Evolutionary conservation across 2,888 invertebrate species (phyloP), one percentile per base, ranked within the genome.

Genomic region (Ectemnius cavifrons): DNA sequence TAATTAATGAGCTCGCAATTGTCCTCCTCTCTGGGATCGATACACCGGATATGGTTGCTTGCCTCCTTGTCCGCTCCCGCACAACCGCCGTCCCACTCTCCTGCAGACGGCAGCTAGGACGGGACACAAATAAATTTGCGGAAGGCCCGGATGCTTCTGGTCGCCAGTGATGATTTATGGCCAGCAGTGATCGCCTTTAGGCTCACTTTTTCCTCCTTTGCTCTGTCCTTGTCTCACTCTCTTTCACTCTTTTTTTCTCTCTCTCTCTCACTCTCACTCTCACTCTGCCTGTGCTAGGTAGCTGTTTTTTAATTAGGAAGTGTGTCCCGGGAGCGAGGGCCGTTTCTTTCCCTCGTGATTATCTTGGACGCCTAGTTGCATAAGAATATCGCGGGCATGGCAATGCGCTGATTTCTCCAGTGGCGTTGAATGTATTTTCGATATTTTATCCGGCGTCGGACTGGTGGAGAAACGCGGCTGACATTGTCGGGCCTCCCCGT

Each of bases 391-490:
- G 47, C 27, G 58, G 45, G 59, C 28, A 46, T 14, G 56, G 58
- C 28, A 64, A 56, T 28, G 75, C 68, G 71, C 60, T 77, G 77
- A 77, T 78, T 77, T 77, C 75, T 67, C 71, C 59, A 69, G 68
- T 74, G 75, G 75, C 69, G 58, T 61, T 70, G 72, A 81, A 84
- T 84, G 82, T 82, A 82, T 84, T 86, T 79, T 82, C 85, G 80
- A 85, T 85, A 84, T 80, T 84, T 84, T 75, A 78, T 73, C 78
- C 68, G 60, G 63, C 70, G 69, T 71, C 46, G 63, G 71, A 63
- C 65, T 58, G 63, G 62, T 52, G 74, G 78, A 67, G 71, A 73
- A 72, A 71, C 64, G 75, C 27, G 64, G 77, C 75, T 72, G 75
- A 72, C 77, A 75, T 63, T 63, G 77, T 77, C 77, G 76, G 45